These are phyloP conservation scores for Drosophila multiciliata DNA, from an alignment of 2,888 invertebrate species.

Conservation along the genomic window DNA sequence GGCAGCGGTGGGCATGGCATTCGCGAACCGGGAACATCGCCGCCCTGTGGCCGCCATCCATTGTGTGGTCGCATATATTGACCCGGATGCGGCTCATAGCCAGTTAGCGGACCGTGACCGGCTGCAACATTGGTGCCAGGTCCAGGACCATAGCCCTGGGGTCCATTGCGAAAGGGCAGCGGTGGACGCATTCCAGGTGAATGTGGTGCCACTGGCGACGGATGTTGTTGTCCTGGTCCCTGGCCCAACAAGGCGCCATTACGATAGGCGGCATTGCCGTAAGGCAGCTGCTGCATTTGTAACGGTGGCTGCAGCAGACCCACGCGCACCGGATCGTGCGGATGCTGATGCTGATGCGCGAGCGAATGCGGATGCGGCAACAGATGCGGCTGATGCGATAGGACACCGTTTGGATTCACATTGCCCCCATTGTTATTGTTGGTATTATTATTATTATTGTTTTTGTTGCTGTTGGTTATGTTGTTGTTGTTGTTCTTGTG, in stretches of 20 bases:
- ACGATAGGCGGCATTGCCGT: slow-evolving; percentile 46
- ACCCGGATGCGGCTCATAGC: slow-evolving; percentile 56
- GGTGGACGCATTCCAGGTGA: slow-evolving; percentile 68
- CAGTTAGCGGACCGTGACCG: slow-evolving; percentile 29
- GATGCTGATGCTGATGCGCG: slow-evolving; percentile 34
- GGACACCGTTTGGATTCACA: slow-evolving; percentile 6
- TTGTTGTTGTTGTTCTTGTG: slow-evolving; percentile 35
- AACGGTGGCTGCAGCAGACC: slow-evolving; percentile 67
- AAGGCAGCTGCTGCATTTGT: slow-evolving; percentile 35
- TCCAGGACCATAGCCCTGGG: slow-evolving; percentile 54
- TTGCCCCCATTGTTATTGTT: slow-evolving; percentile 32
- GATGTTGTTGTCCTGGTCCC: slow-evolving; percentile 35
- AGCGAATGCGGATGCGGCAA: slow-evolving; percentile 60
- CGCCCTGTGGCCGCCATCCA: slow-evolving; percentile 77
- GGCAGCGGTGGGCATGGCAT: slow-evolving; percentile 86
- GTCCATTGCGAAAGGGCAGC: slow-evolving; percentile 72
- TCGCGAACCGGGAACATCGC: slow-evolving; percentile 82
- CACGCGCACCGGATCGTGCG: slow-evolving; percentile 64
- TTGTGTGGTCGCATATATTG: slow-evolving; percentile 71
- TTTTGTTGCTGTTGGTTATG: slow-evolving; percentile 23
- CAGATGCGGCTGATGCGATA: slow-evolving; percentile 39
- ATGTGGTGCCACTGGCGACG: slow-evolving; percentile 40
- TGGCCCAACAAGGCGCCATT: slow-evolving; percentile 66
- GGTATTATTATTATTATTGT: slow-evolving; percentile 18
- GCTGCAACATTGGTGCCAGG: slow-evolving; percentile 13